Conservation (phyloP, 1,140 invertebrate species). For the Onthophagus taurus region DNA sequence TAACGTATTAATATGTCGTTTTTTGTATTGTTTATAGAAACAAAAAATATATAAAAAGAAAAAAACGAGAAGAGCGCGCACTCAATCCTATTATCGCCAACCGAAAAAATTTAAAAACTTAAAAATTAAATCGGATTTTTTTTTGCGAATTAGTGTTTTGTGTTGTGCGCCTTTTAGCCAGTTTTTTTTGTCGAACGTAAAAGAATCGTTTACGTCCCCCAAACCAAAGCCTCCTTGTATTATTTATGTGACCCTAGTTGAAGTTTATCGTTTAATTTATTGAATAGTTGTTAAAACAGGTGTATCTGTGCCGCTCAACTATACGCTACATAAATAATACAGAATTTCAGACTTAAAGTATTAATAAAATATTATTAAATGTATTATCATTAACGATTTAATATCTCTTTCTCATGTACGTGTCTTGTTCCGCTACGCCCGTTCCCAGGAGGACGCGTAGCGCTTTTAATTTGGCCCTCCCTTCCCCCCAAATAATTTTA, state of each 20-base stretch:
- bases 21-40: slow-evolving; percentile 24
- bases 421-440: slow-evolving; percentile 10
- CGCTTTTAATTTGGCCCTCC: slow-evolving; percentile 18
- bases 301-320: slow-evolving; percentile 9
- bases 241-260: slow-evolving; percentile 14
- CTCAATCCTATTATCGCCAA: too few relatives aligned
- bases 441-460: slow-evolving; percentile 6
- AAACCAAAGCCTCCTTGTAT: slow-evolving; percentile 19
- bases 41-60: slow-evolving; percentile 6
- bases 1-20: slow-evolving; percentile 32
- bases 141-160: slow-evolving; percentile 15
- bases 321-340: slow-evolving; percentile 15
- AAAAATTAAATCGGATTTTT: slow-evolving; percentile 5
- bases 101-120: slow-evolving; percentile 7
- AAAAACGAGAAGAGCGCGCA: slow-evolving; percentile 7
- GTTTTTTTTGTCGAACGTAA: slow-evolving; percentile 14
- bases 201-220: slow-evolving; percentile 14
- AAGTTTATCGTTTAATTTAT: slow-evolving; percentile 11
- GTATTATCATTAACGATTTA: slow-evolving; percentile 12
- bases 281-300: slow-evolving; percentile 12
- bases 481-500: too few relatives aligned
- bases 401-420: slow-evolving; percentile 11
- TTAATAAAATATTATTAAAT: slow-evolving; percentile 17
- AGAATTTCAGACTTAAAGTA: slow-evolving; percentile 17
- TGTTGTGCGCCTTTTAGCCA: slow-evolving; percentile 11